Base-by-base conservation (phyloP, 2,888 invertebrate species). In the Oxyteleia sp. region DNA sequence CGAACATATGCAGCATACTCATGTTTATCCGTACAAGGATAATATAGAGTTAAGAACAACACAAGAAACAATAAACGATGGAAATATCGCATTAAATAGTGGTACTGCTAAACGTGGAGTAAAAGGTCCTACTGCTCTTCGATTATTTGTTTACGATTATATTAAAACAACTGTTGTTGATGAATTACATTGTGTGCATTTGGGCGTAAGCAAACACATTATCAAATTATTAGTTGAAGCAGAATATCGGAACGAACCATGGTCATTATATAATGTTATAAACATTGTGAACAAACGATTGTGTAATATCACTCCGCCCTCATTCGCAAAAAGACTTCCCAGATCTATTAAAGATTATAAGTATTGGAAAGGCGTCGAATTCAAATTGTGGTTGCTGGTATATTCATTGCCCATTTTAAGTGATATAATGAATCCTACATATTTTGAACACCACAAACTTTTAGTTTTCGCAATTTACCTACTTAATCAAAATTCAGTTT, bases 101-200 rank as follows among this genome's bases (percentile, higher is more conserved):
- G 51, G 51, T 18, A 8, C 23, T 23, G 3, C 23, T 23, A 23
- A 5, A 2, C 23, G 23, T 10, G 4, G 49, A 64, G 66, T 87
- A 0, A 86, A 85, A 78, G 85, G 83, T 13, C 76, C 82, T 1
- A 72, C 81, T 4, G 38, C 63, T 18, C 35, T 86, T 13, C 18
- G 26, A 5, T n/a, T n/a, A 11, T 66, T 85, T 11, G 57, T 74
- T 8, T 38, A 41, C 41, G 41, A 86, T 64, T 80, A 55, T 55
- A 75, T 84, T 18, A 11, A 49, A 13, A 72, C 85, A 2, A 85
- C 81, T 7, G 72, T 69, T 5, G 49, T 84, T 3, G 84, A 85
- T 53, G 51, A 51, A 0, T 82, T 87, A 80, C 85, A 87, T 57
- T 84, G 84, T 23, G 71, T 84, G 26, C 85, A 66, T 63, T 55